A percentile compares a stretch with the other conserved stretches of the same genome.
These are phyloP conservation scores for Diplogasteroides magnus DNA, from an alignment of 1,140 invertebrate genomes.

Conservation along the genomic window DNA sequence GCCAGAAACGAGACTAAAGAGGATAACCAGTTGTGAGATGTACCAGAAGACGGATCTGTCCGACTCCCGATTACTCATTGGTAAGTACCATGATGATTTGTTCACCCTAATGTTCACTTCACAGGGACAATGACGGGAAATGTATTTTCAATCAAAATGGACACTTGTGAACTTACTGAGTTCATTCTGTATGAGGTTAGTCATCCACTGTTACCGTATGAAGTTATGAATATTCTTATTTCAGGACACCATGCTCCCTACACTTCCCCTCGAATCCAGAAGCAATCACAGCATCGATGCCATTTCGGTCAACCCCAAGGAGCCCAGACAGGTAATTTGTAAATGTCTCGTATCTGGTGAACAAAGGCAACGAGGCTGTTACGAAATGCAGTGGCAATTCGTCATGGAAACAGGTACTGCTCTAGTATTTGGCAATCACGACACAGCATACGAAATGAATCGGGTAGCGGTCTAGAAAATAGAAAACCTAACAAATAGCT, in stretches of 20 bases:
- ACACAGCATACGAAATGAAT: too few relatives aligned
- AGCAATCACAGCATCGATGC: neutral
- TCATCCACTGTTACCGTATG: too few relatives aligned
- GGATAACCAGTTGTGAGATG: neutral
- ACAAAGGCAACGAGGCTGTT: too few relatives aligned
- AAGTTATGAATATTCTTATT: too few relatives aligned
- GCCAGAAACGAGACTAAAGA: neutral
- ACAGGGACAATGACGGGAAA: neutral
- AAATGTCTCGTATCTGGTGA: too few relatives aligned
- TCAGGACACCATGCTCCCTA: neutral
- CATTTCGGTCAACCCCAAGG: neutral
- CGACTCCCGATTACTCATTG: neutral
- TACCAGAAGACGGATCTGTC: neutral
- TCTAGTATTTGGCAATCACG: too few relatives aligned
- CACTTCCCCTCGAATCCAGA: neutral
- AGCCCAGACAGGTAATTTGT: neutral
- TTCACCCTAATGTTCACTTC: too few relatives aligned
- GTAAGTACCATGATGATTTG: too few relatives aligned
- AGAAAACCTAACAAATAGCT: too few relatives aligned
- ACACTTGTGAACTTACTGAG: neutral
- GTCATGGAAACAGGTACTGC: too few relatives aligned
- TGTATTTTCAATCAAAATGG: neutral
- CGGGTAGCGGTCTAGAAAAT: too few relatives aligned
- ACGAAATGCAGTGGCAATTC: too few relatives aligned
- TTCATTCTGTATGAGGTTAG: neutral